These are phyloP conservation scores for Hypsopygia costalis DNA, from an alignment of 2,888 invertebrate genomes.

Conservation along the genomic window DNA sequence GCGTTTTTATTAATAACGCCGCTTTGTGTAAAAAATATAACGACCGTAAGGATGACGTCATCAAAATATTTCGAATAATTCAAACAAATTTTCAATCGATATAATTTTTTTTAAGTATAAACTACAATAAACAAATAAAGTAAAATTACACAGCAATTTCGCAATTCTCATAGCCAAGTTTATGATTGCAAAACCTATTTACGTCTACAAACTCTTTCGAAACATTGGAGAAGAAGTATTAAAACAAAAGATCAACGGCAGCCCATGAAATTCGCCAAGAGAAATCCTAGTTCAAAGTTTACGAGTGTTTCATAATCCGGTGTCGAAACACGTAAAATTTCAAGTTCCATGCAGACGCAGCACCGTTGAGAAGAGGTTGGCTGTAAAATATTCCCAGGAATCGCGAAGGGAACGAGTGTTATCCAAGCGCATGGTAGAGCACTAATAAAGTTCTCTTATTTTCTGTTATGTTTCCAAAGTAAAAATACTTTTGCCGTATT, in stretches of 20 bases:
- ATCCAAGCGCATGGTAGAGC: conserved; percentile 1
- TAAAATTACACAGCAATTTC: no score
- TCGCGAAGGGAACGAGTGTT: conserved; percentile 34
- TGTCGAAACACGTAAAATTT: conserved; percentile 66
- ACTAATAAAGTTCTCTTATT: conserved; percentile 2
- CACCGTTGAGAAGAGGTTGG: conserved; percentile 48
- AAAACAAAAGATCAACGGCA: conserved; percentile 11
- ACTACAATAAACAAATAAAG: no score
- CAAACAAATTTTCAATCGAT: no score
- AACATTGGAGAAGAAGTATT: not conserved
- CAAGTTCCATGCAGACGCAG: conserved; percentile 58
- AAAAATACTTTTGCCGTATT: no score
- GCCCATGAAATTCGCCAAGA: conserved; percentile 31
- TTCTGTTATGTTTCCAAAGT: no score
- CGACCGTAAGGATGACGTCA: no score
- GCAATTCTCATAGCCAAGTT: no score
- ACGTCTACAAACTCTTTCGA: not conserved
- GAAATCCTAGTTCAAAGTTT: conserved; percentile 55
- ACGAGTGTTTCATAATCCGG: conserved; percentile 64
- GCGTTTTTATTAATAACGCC: no score
- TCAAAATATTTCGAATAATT: no score
- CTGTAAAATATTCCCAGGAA: conserved; percentile 58
- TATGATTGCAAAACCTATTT: not conserved
- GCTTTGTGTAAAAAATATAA: no score
- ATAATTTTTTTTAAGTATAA: no score